phyloP scores from a whole-genome alignment of 2,113 vertebrate genomes.

The Hippopotamus amphibius region DNA sequence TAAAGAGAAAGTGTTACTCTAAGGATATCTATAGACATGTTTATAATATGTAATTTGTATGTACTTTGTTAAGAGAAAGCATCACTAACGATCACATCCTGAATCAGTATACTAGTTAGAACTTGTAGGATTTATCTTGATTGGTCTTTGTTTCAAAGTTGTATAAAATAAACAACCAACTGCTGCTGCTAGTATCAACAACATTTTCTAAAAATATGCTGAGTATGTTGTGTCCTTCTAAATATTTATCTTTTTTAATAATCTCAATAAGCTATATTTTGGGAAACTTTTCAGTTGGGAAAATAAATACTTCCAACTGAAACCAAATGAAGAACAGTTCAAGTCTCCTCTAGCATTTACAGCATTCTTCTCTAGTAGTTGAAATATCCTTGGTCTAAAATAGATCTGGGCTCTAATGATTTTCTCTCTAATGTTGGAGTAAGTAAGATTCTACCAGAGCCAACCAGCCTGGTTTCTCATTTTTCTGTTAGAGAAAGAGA shows the following conservation, averaged over 20 bases:
- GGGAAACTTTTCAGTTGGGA: conserved; percentile 79
- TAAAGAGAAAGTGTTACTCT: neutral
- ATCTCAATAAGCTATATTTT: conserved; percentile 70
- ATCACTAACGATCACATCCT: neutral
- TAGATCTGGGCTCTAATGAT: neutral
- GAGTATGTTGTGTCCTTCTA: conserved; percentile 65
- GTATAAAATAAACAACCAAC: conserved; percentile 69
- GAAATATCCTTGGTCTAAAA: neutral
- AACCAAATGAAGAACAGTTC: conserved; percentile 21
- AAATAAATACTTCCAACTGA: conserved; percentile 66
- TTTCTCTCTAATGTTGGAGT: neutral
- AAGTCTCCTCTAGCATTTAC: neutral
- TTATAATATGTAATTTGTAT: neutral
- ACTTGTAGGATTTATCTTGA: conserved; percentile 53
- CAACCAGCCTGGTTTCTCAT: neutral
- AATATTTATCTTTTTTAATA: conserved; percentile 81
- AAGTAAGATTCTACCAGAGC: neutral
- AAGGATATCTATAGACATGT: neutral
- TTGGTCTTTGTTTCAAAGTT: conserved; percentile 64
- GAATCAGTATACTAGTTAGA: conserved; percentile 38
- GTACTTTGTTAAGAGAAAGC: conserved; percentile 10
- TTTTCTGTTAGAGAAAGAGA: neutral
- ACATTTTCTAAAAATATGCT: conserved; percentile 73
- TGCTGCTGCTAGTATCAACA: conserved; percentile 78
- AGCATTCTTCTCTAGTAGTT: neutral